Evolutionary conservation across 2,797 vertebrate species (phyloP), one percentile per base, ranked within the genome.

Genomic region (Erpetoichthys calabaricus): DNA sequence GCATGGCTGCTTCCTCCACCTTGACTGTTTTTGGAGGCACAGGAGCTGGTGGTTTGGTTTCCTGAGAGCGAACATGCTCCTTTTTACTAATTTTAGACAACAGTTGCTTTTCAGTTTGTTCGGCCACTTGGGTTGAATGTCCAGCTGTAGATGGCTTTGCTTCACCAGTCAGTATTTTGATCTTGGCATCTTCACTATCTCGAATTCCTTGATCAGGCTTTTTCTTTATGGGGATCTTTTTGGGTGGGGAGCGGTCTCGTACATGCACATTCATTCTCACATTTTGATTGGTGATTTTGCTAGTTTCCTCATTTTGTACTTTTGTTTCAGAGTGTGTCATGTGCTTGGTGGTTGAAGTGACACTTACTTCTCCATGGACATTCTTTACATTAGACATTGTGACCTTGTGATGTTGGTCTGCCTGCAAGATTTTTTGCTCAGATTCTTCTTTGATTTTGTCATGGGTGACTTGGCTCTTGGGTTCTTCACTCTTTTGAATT

Each of bases 211-310:
- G 85, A 5, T 80, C 77, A 65, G 82, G 87, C 68, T 81, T 86
- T 60, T 74, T 73, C 63, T 85, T 87, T 70, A 78, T 80, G 66
- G 80, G 83, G 73, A 70, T 86, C 63, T 77, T 85, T 56, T 71
- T 80, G 56, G 67, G 6, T 59, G 5, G 25, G 25, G 25, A 52
- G 66, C 61, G 60, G 70, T 60, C 49, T 55, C 66, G 57, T 51
- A 64, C 66, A 69, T 73, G 55, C 55, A 64, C 76, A 51, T 71
- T 74, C 7, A 55, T 5, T 8, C 70, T 63, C 5, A 64, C 52
- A 7, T 59, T 63, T 53, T 71, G 70, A 52, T 71, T 72, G 51
- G 63, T 63, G 55, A 63, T 50, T 56, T 56, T 79, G 52, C 68
- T 68, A 60, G 73, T 77, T 53, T 67, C 75, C 50, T 69, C 70